Percentiles rank a stretch among this genome's conserved stretches.
Conservation (phyloP, 2,113 vertebrate genomes). For the Genyomyrus donnyi region DNA sequence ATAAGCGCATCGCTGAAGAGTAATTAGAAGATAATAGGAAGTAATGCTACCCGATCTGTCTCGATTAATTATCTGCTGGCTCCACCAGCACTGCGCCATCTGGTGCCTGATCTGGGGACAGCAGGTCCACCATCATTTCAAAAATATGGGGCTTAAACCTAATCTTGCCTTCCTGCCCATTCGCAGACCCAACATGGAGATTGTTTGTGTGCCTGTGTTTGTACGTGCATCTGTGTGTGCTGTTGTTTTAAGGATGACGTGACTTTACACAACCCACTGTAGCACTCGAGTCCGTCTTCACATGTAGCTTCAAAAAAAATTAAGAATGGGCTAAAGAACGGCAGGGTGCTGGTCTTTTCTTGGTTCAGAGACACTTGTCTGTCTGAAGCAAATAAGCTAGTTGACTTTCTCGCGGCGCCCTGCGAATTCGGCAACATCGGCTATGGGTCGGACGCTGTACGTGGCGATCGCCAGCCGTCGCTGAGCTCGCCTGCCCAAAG, state of each 20-base stretch:
- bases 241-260: conserved; percentile 14
- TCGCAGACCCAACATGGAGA: conserved; percentile 40
- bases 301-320: neutral
- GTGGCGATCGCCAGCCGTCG: neutral
- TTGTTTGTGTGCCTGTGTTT: conserved; percentile 27
- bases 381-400: neutral
- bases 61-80: conserved; percentile 74
- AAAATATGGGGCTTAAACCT: conserved; percentile 58
- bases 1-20: conserved; percentile 76
- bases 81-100: conserved; percentile 68
- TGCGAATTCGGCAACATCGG: neutral
- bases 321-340: neutral
- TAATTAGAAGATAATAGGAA: conserved; percentile 85
- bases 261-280: conserved; percentile 1
- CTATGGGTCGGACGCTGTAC: neutral
- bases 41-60: conserved; percentile 75
- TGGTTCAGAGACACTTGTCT: neutral
- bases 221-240: conserved; percentile 20
- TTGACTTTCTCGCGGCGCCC: neutral
- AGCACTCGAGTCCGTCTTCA: neutral
- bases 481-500: neutral
- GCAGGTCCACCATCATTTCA: conserved; percentile 59
- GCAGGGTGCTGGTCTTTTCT: neutral
- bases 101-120: conserved; percentile 66
- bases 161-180: conserved; percentile 58